Conservation (phyloP, 2,888 invertebrate genomes). For the Villa cingulata region DNA sequence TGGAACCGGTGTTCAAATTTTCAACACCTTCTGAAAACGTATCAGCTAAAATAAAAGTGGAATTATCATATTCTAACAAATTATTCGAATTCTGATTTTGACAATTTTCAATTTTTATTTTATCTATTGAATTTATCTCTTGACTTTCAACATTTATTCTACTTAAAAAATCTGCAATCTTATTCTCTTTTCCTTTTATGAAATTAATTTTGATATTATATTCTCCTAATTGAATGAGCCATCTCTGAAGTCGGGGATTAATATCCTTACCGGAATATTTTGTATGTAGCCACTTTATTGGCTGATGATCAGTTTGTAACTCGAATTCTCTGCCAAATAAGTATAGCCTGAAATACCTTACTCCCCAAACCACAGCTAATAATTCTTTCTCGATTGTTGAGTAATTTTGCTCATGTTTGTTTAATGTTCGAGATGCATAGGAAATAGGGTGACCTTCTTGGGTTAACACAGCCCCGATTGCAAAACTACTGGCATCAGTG, state of each 20-base stretch:
- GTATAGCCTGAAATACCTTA: background rate
- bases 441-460: conserved; percentile 1
- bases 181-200: background rate
- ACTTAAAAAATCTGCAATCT: background rate
- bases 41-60: too few relatives aligned
- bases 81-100: too few relatives aligned
- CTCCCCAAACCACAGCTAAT: background rate
- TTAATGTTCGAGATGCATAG: conserved; percentile 1
- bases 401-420: conserved; percentile 2
- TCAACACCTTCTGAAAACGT: too few relatives aligned
- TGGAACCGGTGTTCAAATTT: too few relatives aligned
- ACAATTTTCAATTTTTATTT: too few relatives aligned
- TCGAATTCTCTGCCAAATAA: conserved; percentile 1
- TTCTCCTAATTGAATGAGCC: background rate
- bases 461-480: background rate
- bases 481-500: background rate
- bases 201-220: background rate
- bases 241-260: background rate
- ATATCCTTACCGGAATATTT: background rate
- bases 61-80: too few relatives aligned
- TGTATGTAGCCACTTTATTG: background rate
- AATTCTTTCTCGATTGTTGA: conserved; percentile 1
- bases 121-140: too few relatives aligned
- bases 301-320: background rate
- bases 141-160: background rate